Percentiles rank a stretch among this genome's conserved stretches.
Evolutionary conservation across 2,888 invertebrate species (phyloP).

Genomic region (Phrixothrix hirtus): DNA sequence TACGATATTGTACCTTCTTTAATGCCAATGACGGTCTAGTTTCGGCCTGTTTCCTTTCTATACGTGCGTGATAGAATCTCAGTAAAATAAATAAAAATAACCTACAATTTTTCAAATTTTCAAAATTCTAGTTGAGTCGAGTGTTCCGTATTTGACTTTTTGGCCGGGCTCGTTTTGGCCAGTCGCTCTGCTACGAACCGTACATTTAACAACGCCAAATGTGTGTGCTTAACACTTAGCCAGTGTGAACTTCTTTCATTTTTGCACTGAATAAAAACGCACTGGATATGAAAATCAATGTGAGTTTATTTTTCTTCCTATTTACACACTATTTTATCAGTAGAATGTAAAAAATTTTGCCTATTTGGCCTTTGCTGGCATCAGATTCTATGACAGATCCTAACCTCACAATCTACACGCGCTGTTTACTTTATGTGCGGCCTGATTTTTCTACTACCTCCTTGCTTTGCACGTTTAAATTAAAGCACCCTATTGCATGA

Average conservation of each 20-base stretch:
- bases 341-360: slow-evolving; percentile 10
- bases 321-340: slow-evolving; percentile 23
- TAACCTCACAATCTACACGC: slow-evolving; percentile 46
- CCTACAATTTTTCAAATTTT: slow-evolving; percentile 19
- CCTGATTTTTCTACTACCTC: background rate
- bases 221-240: slow-evolving; percentile 31
- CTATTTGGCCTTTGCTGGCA: slow-evolving; percentile 12
- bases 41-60: background rate
- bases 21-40: background rate
- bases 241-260: slow-evolving; percentile 37
- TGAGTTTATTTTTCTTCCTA: slow-evolving; percentile 35
- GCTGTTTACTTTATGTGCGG: slow-evolving; percentile 13
- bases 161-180: slow-evolving; percentile 49
- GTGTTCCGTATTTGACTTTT: slow-evolving; percentile 44
- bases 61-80: background rate
- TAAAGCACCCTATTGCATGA: no score
- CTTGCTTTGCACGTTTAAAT: no score
- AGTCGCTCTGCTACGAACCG: slow-evolving; percentile 39
- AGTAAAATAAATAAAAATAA: no score
- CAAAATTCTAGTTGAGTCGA: slow-evolving; percentile 20
- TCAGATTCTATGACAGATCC: slow-evolving; percentile 12
- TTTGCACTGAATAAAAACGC: slow-evolving; percentile 35
- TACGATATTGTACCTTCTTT: no score
- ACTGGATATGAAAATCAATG: slow-evolving; percentile 43
- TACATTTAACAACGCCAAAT: slow-evolving; percentile 45